Conservation (phyloP, 2,797 vertebrate genomes). For the Sebastes matsubarae region DNA sequence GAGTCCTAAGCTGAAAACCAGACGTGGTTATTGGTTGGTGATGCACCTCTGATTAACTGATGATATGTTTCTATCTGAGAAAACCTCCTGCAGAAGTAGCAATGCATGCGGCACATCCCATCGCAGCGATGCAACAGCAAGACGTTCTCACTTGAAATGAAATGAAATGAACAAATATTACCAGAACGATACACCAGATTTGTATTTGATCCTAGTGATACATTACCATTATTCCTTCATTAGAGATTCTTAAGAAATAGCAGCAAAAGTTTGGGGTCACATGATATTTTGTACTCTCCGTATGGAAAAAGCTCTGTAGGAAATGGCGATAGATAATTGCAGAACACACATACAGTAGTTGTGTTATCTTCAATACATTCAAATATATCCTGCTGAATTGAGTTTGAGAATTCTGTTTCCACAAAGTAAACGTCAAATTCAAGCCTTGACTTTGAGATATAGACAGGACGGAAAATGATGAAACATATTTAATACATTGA, state of each 20-base stretch:
- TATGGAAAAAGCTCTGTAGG: background rate
- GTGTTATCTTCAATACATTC: background rate
- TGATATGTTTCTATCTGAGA: slow-evolving; percentile 16
- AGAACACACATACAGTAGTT: background rate
- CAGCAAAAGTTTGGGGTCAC: background rate
- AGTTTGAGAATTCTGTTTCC: background rate
- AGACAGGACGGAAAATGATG: background rate
- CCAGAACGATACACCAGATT: background rate
- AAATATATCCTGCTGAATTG: background rate
- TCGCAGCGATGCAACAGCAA: background rate
- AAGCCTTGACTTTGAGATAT: background rate
- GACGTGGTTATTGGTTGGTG: background rate
- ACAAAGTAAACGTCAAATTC: background rate
- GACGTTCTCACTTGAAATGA: background rate
- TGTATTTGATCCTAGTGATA: background rate
- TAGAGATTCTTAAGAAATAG: background rate
- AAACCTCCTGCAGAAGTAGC: slow-evolving; percentile 9
- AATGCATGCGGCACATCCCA: background rate
- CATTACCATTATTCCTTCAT: background rate
- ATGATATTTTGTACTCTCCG: background rate
- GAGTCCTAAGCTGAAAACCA: background rate
- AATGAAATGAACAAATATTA: background rate
- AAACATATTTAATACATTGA: background rate
- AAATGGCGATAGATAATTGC: background rate
- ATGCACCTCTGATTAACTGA: background rate